Evolutionary conservation across 2,113 vertebrate genomes (phyloP), one percentile per base, ranked within the genome.

Genomic region (Microcebus jonahi): DNA sequence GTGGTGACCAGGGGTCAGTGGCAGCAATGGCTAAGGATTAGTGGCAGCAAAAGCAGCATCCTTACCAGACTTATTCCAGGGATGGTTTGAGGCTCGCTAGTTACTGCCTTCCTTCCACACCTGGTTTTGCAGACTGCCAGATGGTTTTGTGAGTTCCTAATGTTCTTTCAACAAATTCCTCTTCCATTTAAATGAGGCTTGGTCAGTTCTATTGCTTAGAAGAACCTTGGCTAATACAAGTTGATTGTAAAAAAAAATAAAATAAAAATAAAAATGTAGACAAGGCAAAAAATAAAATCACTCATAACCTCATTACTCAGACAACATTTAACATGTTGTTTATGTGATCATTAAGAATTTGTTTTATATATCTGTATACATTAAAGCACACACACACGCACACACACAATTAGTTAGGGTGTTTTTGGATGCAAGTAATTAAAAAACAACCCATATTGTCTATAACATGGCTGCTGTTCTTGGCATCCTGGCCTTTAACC

Each of bases 331-430:
- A 77, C 31, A 55, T 79, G 65, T 45, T 83, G 63, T 79, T 70
- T 89, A 45, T 23, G 71, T 53, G 76, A 12, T 36, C 61, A 70
- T 77, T 94, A 53, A 59, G 65, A 96, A 92, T 80, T 92, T 89
- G 15, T 75, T 89, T 86, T 75, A 36, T 45, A 39, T 1, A 90
- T 42, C 25, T 88, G 9, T 65, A 53, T 68, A 67, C 8, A 39
- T 77, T 67, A 75, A 92, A 73, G 83, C 31, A 85, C 31, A 13
- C 20, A 36, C 23, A 36, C 39, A 77, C 31, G n/a, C n/a, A 34
- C 31, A 36, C 39, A 77, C 31, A 61, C 5, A 39, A 13, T 70
- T 76, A 82, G 29, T 27, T 85, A 71, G 25, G 29, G 14, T 95
- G 53, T 17, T 75, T 93, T 87, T 82, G 13, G 17, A 57, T 93